Conservation (phyloP, 2,113 vertebrate genomes). For the Ramphastos sulfuratus region DNA sequence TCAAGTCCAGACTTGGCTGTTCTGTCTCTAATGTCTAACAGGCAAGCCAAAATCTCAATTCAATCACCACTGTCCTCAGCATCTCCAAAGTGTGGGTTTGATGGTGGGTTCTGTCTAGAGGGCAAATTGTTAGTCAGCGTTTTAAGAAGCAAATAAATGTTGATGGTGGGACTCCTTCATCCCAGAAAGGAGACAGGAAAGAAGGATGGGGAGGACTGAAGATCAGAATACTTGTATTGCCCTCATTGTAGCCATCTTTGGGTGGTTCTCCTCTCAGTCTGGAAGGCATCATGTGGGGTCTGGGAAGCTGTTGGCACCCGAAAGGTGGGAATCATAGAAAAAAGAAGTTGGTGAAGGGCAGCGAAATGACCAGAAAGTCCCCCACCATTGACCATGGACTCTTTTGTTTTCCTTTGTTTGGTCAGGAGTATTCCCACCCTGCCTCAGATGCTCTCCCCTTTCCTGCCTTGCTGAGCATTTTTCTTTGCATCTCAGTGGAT, state of each 20-base stretch:
- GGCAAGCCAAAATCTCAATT: neutral
- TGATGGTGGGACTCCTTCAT: neutral
- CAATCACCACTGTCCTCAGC: neutral
- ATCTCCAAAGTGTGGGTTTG: neutral
- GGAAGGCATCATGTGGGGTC: neutral
- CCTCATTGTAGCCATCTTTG: neutral
- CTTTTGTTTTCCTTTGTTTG: neutral
- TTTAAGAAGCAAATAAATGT: neutral
- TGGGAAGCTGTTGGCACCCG: neutral
- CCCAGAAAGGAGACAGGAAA: neutral
- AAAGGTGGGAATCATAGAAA: neutral
- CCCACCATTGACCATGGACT: rapidly evolving
- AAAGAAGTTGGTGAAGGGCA: neutral
- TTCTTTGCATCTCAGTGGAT: constrained; percentile 14
- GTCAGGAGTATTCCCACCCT: neutral
- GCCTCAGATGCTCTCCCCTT: neutral
- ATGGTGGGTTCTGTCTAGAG: neutral
- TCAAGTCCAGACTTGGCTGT: neutral
- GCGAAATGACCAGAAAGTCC: neutral
- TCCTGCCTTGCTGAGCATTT: neutral
- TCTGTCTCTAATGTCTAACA: neutral
- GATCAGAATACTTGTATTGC: neutral
- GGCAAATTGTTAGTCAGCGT: neutral
- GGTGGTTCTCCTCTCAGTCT: neutral
- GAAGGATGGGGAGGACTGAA: neutral